phyloP scores from a whole-genome alignment of 2,797 vertebrate species.

The Acanthopagrus latus region DNA sequence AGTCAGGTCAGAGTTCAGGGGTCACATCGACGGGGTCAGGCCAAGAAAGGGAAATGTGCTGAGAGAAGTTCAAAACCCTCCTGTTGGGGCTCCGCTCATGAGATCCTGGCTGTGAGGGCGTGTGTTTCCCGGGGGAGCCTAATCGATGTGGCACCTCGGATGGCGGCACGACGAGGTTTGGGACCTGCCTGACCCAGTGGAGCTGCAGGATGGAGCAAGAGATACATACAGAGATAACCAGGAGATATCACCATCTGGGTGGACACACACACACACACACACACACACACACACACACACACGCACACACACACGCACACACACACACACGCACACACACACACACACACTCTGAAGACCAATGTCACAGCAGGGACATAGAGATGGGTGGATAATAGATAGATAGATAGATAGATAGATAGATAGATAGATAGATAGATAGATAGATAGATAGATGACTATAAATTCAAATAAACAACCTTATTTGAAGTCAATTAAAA shows the following conservation, averaged over 20 bases:
- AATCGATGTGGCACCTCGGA: constrained; percentile 64
- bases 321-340: constrained; percentile 23
- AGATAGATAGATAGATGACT: not conserved
- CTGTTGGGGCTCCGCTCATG: constrained; percentile 53
- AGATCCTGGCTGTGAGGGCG: constrained; percentile 29
- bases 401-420: constrained; percentile 22
- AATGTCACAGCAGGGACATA: constrained; percentile 39
- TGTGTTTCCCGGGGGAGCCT: constrained; percentile 39
- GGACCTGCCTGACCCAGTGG: constrained; percentile 31
- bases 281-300: constrained; percentile 32
- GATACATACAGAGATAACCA: constrained; percentile 59
- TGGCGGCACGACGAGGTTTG: constrained; percentile 44
- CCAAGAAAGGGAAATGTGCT: constrained; percentile 58
- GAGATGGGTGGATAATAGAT: constrained; percentile 18
- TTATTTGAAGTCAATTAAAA: not conserved
- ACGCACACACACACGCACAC: constrained; percentile 22
- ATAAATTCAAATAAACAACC: not conserved
- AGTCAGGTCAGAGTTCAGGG: constrained; percentile 65
- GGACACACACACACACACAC: constrained; percentile 32
- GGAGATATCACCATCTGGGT: constrained; percentile 73
- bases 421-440: constrained; percentile 22
- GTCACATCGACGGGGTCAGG: constrained; percentile 44
- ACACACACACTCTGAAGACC: constrained; percentile 11
- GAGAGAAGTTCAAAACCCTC: constrained; percentile 75
- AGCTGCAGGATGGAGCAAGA: constrained; percentile 39